Evolutionary conservation across 2,888 invertebrate species (phyloP), one percentile per base, ranked within the genome.

Genomic region (Phaonia tiefii): DNA sequence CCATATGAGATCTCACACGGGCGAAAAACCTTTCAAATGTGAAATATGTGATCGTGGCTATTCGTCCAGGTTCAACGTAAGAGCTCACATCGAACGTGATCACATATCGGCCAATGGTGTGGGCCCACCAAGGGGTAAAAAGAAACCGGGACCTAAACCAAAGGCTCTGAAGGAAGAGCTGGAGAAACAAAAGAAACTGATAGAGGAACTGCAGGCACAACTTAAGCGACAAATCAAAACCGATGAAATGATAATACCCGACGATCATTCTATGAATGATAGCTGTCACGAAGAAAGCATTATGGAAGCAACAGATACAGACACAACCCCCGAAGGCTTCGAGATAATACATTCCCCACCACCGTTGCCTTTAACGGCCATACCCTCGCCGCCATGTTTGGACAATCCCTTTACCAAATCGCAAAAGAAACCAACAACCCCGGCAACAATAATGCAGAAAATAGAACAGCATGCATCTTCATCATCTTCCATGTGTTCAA

Each of bases 1-100:
- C 3, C 89, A 89, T 69, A 87, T 88, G 85, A 86, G 89, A 5
- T 84, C 86, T 1, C 89, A 89, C 73, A 90, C 89, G 37, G 90
- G 89, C 11, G 89, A 89, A 70, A 89, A 89, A 74, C 89, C 89
- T 0, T 89, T 84, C 70, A 88, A 84, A 39, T 89, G 89, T 75
- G 86, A 85, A 17, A 82, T 86, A 10, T 89, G 89, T 37, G 82
- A 85, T 11, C 86, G 88, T 1, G 89, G 88, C 25, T 89, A 88
- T 71, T 90, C 89, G 0, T 90, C 89, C 2, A 88, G 87, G 37
- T 86, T 88, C 1, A 89, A 89, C 81, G 84, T 90, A 26, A 84
- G 87, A 7, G 83, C 87, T 0, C 89, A 89, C 46, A 86, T 89
- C 37, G 84, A 87, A 76, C 87, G 89, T 4, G 88, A 89, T n/a